Percentiles rank a stretch among this genome's conserved stretches.
phyloP scores from a whole-genome alignment of 2,888 invertebrate species.

The Rotaria sp. region DNA sequence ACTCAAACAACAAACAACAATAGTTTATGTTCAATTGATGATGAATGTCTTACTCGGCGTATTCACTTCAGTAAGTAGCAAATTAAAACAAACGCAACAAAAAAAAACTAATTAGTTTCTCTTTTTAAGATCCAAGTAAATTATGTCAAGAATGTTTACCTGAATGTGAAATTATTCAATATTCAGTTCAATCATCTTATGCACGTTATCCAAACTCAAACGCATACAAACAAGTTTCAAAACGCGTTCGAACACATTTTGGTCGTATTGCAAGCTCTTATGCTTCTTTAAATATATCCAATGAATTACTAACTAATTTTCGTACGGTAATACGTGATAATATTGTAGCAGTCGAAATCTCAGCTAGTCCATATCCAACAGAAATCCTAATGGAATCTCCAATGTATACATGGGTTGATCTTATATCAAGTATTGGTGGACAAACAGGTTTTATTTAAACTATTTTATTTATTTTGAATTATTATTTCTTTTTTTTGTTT shows the following conservation, averaged over 20 bases:
- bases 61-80: too few species aligned
- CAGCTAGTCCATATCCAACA: not conserved
- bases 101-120: too few species aligned
- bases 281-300: not conserved
- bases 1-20: too few species aligned
- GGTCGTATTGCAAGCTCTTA: not conserved
- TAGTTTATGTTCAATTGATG: too few species aligned
- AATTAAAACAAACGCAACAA: too few species aligned
- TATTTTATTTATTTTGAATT: not conserved
- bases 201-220: not conserved
- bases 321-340: not conserved
- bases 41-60: too few species aligned
- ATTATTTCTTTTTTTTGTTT: too few species aligned
- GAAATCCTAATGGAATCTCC: not conserved
- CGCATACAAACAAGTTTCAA: not conserved
- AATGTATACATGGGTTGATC: not conserved
- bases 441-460: not conserved
- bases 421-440: slow-evolving; percentile 10
- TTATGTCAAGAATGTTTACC: not conserved
- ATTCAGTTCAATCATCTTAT: not conserved
- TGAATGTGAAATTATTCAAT: not conserved
- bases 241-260: not conserved
- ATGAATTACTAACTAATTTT: not conserved
- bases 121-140: not conserved
- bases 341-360: not conserved